Evolutionary conservation across 2,113 vertebrate genomes (phyloP), one percentile per base, ranked within the genome.

Genomic region (Vulpes ferrilata): DNA sequence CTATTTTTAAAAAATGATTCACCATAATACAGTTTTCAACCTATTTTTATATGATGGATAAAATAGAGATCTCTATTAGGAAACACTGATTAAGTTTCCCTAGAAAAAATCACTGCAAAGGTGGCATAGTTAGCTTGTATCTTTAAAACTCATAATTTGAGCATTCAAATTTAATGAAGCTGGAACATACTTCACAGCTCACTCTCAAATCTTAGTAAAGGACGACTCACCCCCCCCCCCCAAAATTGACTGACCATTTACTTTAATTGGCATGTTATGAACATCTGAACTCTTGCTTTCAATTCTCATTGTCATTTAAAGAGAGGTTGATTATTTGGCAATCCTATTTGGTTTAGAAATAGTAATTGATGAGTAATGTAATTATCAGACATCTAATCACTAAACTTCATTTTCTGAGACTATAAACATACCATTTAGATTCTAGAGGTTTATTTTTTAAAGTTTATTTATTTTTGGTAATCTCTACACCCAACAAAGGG

Each of bases 301-400:
- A 19, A 51, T 64, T 93, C 71, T 93, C 69, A 19, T 62, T 88
- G 81, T 93, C 27, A 81, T 82, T 87, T 81, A 79, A 55, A 94
- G 88, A 96, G 20, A 90, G 7, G 32, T 95, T 93, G 76, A 43
- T 69, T 95, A 96, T 93, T 81, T 93, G 64, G 59, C 73, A 91
- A 19, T 82, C 65, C 73, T 97, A 51, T 10, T 87, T 71, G n/a
- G 51, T 85, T 94, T 71, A 88, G 53, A 95, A 88, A 51, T 15
- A 91, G 38, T 69, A 85, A 94, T 53, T 80, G 48, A 23, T 73
- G 65, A 25, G 51, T 62, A 76, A 82, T 55, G 0, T 65, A 81
- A 91, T 97, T 93, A 89, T 65, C 53, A 71, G 55, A 57, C n/a
- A 74, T 85, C 23, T 82, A 80, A 90, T 88, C 88, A 91, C 30